phyloP scores from a whole-genome alignment of 2,888 invertebrate species.

The Isotomurus palustris region DNA sequence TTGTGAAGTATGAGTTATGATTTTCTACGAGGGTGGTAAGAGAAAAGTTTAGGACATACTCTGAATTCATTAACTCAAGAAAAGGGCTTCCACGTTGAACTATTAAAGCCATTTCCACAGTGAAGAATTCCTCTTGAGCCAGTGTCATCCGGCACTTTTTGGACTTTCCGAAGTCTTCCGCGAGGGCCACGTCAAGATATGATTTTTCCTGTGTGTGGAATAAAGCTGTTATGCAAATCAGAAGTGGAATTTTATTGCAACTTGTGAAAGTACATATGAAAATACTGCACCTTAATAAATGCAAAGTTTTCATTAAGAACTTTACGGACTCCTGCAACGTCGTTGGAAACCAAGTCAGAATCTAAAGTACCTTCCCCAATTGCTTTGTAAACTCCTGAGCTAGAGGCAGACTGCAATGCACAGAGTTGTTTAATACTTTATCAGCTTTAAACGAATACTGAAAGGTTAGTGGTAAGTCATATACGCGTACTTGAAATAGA shows the following conservation, averaged over 20 bases:
- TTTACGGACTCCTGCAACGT: conserved; percentile 33
- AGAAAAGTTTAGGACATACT: conserved; percentile 26
- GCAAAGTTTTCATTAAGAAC: conserved; percentile 34
- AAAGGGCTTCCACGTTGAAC: conserved; percentile 30
- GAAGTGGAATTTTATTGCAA: not conserved
- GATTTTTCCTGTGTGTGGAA: conserved; percentile 37
- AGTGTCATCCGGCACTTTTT: conserved; percentile 39
- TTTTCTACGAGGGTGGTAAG: not conserved
- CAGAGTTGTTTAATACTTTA: no score
- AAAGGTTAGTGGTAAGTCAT: no score
- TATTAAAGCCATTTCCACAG: conserved; percentile 36
- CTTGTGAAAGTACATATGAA: not conserved
- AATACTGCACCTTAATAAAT: conserved; percentile 39
- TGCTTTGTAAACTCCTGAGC: conserved; percentile 36
- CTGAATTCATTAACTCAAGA: conserved; percentile 32
- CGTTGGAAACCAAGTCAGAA: conserved; percentile 26
- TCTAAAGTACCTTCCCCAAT: conserved; percentile 31
- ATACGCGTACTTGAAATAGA: conserved; percentile 39
- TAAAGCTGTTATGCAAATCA: not conserved
- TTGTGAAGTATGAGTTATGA: not conserved
- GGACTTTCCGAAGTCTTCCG: conserved; percentile 28
- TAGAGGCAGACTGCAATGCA: conserved; percentile 29
- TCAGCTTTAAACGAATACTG: no score
- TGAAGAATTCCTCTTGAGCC: conserved; percentile 42
- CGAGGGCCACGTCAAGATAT: conserved; percentile 41